These are phyloP conservation scores for Aricia agestis DNA, from an alignment of 1,140 invertebrate species.

Conservation along the genomic window DNA sequence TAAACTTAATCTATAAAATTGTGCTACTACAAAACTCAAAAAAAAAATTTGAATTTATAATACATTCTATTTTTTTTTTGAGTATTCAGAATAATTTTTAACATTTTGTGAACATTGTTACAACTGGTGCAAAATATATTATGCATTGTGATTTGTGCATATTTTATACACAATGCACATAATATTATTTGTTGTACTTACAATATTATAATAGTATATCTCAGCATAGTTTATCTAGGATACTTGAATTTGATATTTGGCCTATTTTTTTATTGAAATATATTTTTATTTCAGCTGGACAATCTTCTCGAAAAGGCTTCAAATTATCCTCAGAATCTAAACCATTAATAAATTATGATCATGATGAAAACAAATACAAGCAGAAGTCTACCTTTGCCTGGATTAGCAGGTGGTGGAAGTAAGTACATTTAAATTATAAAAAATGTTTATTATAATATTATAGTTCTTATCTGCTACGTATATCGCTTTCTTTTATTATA, in stretches of 20 bases:
- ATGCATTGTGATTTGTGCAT: too few relatives aligned
- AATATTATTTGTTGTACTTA: background rate
- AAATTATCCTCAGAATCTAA: conserved; percentile 47
- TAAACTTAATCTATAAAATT: conserved; percentile 19
- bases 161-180: background rate
- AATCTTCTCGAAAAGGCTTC: conserved; percentile 57
- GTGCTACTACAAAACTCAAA: background rate
- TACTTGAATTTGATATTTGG: too few relatives aligned
- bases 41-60: too few relatives aligned
- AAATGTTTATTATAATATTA: too few relatives aligned
- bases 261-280: background rate
- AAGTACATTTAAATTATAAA: conserved; percentile 31
- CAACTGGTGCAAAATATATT: too few relatives aligned
- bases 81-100: too few relatives aligned
- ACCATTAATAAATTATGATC: conserved; percentile 50
- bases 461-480: too few relatives aligned
- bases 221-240: background rate
- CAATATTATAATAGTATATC: background rate
- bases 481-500: too few relatives aligned
- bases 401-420: conserved; percentile 71
- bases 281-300: conserved; percentile 42
- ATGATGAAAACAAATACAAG: conserved; percentile 71
- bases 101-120: too few relatives aligned
- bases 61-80: too few relatives aligned
- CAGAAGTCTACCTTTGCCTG: conserved; percentile 69